These are phyloP conservation scores for Pseudachorutes palmiensis DNA, from an alignment of 1,140 invertebrate species.

Conservation along the genomic window DNA sequence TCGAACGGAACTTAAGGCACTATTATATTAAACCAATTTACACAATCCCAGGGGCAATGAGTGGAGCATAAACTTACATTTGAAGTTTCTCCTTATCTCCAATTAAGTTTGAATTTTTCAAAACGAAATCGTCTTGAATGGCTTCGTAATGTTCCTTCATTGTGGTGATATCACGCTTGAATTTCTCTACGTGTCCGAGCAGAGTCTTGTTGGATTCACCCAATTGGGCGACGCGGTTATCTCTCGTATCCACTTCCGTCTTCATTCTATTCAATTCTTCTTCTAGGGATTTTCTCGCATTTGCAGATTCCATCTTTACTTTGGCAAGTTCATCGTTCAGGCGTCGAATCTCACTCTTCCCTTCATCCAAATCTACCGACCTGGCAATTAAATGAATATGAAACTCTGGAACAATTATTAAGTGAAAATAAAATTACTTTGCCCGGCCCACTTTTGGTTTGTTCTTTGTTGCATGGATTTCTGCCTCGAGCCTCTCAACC, in stretches of 20 bases:
- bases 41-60: not conserved
- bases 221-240: constrained; percentile 18
- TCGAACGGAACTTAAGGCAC: constrained; percentile 40
- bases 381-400: not conserved
- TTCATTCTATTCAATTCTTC: constrained; percentile 40
- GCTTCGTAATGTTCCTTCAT: constrained; percentile 51
- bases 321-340: constrained; percentile 41
- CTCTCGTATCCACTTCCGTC: constrained; percentile 46
- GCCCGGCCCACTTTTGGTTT: constrained; percentile 47
- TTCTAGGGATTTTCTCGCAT: constrained; percentile 26
- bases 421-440: constrained; percentile 17
- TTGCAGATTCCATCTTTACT: constrained; percentile 38
- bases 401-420: not conserved
- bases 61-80: constrained; percentile 45
- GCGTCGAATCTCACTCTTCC: constrained; percentile 49
- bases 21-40: constrained; percentile 15
- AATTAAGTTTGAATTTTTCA: constrained; percentile 45
- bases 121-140: constrained; percentile 43
- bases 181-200: constrained; percentile 46
- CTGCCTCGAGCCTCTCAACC: constrained; percentile 62
- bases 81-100: constrained; percentile 51
- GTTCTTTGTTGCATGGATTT: constrained; percentile 56
- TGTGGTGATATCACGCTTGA: constrained; percentile 51
- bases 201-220: constrained; percentile 35
- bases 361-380: constrained; percentile 44